Evolutionary conservation across 2,888 invertebrate genomes (phyloP).

Genomic region (Clusia tigrina): DNA sequence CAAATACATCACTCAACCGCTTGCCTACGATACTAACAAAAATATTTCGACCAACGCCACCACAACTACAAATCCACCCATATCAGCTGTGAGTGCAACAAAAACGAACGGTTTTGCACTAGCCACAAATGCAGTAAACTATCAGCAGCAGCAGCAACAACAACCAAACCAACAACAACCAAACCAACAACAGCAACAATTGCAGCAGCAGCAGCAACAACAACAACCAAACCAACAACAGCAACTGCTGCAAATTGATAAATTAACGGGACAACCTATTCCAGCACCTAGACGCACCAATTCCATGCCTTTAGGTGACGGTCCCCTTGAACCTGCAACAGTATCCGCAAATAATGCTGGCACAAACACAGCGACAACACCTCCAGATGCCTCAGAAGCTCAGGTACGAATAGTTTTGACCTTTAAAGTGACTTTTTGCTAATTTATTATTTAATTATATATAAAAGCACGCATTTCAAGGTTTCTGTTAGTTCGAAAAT

Average conservation of each 20-base stretch:
- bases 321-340: too few species aligned
- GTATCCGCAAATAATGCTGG: not conserved
- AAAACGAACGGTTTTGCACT: constrained; percentile 58
- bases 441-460: not conserved
- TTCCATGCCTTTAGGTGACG: constrained; percentile 65
- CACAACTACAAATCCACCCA: constrained; percentile 37
- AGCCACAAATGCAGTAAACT: constrained; percentile 21
- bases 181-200: constrained; percentile 33
- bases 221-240: constrained; percentile 36
- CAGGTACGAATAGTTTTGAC: constrained; percentile 56
- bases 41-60: constrained; percentile 37
- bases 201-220: constrained; percentile 24
- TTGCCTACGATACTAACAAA: constrained; percentile 45
- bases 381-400: constrained; percentile 44
- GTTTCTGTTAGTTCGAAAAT: too few species aligned
- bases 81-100: constrained; percentile 33
- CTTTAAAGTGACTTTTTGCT: not conserved
- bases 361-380: constrained; percentile 25
- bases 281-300: constrained; percentile 65
- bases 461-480: constrained; percentile 18
- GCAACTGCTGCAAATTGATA: constrained; percentile 43
- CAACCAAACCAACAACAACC: constrained; percentile 36
- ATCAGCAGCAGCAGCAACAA: constrained; percentile 25
- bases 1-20: constrained; percentile 52
- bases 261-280: constrained; percentile 61